Evolutionary conservation across 2,888 invertebrate species (phyloP).

Genomic region (Noctua pronuba): DNA sequence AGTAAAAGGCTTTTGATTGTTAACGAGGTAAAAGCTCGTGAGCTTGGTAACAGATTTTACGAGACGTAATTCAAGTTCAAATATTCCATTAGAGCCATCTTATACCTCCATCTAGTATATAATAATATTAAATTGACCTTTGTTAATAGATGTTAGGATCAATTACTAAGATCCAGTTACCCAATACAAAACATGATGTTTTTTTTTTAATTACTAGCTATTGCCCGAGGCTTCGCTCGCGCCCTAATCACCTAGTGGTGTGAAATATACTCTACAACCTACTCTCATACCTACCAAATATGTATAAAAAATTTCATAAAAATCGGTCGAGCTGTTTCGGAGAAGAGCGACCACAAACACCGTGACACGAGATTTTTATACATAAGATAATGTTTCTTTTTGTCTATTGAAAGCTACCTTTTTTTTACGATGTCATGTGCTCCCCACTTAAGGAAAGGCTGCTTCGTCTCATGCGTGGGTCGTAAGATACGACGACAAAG

Average conservation of each 20-base stretch:
- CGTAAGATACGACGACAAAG: conserved; percentile 43
- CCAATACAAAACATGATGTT: not conserved
- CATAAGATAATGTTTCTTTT: not conserved
- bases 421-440: conserved; percentile 37
- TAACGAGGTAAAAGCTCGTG: conserved; percentile 47
- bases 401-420: conserved; percentile 13
- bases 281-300: no score
- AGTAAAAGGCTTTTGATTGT: conserved; percentile 50
- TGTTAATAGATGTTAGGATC: not conserved
- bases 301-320: no score
- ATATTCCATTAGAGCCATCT: conserved; percentile 39
- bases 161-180: not conserved
- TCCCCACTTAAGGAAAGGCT: conserved; percentile 17
- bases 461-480: conserved; percentile 28
- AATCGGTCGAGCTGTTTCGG: no score
- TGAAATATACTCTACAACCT: no score
- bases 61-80: conserved; percentile 45
- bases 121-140: conserved; percentile 17
- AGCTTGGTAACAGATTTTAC: conserved; percentile 46
- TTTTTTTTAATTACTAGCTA: not conserved
- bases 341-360: no score
- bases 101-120: not conserved
- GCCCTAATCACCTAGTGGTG: no score
- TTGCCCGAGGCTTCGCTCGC: no score
- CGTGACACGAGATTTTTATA: not conserved